These are phyloP conservation scores for Simalia tracyae DNA, from an alignment of 2,797 vertebrate species.

Conservation along the genomic window DNA sequence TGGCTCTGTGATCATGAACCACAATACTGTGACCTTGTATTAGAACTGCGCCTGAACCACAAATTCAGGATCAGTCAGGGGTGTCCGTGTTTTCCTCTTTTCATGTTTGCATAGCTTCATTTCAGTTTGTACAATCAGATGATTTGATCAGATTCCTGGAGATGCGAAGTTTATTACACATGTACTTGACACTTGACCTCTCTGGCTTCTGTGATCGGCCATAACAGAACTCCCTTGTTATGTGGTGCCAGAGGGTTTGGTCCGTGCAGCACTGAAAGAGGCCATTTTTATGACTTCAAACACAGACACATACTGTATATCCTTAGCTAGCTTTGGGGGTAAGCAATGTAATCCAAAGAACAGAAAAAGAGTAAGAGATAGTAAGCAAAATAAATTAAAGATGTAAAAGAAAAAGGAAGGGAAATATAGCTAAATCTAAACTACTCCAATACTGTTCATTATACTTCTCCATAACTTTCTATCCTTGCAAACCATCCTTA, in stretches of 20 bases:
- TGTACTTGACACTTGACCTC: not conserved
- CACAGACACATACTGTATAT: not conserved
- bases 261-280: not conserved
- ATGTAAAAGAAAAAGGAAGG: not conserved
- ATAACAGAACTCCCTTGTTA: not conserved
- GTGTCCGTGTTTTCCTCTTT: not conserved
- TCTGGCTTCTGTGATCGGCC: not conserved
- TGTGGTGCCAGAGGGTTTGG: not conserved
- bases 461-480: not conserved
- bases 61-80: not conserved
- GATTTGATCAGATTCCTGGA: not conserved
- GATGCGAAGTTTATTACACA: not conserved
- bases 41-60: not conserved
- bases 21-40: not conserved
- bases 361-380: not conserved
- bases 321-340: not conserved
- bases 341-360: not conserved
- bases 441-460: not conserved
- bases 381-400: not conserved
- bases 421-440: not conserved
- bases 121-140: not conserved
- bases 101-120: not conserved
- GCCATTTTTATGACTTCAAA: not conserved
- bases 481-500: not conserved
- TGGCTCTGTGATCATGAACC: not conserved